A percentile compares a stretch with the other conserved stretches of the same genome.
Conservation (phyloP, 2,888 invertebrate genomes). For the Polyommatus icarus region DNA sequence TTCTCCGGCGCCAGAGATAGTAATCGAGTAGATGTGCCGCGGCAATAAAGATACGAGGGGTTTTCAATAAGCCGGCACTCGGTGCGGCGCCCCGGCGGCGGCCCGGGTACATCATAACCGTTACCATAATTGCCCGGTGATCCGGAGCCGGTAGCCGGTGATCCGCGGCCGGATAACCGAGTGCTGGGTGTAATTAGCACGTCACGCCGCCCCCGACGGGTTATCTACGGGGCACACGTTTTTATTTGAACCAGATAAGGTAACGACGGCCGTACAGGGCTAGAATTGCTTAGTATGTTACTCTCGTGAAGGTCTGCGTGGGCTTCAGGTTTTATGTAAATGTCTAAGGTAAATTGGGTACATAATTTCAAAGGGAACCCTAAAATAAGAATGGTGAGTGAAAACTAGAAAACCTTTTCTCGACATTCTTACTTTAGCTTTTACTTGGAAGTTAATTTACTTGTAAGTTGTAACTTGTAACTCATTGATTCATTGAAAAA, state of each 20-base stretch:
- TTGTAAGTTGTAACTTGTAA: too few relatives aligned
- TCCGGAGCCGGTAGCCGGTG: slow-evolving; percentile 19
- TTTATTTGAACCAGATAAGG: slow-evolving; percentile 16
- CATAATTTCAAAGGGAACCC: background rate
- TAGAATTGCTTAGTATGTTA: background rate
- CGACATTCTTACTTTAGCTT: too few relatives aligned
- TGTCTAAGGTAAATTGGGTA: background rate
- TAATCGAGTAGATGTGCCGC: background rate
- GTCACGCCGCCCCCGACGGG: slow-evolving; percentile 28
- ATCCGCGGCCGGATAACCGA: slow-evolving; percentile 37
- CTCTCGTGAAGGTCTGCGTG: background rate
- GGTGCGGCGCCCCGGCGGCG: background rate
- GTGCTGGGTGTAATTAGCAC: slow-evolving; percentile 40
- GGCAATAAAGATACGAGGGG: background rate
- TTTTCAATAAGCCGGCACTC: slow-evolving; percentile 3
- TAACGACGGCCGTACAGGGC: background rate
- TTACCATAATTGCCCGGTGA: slow-evolving; percentile 37
- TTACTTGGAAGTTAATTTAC: too few relatives aligned
- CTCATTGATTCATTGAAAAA: too few relatives aligned
- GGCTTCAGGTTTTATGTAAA: background rate
- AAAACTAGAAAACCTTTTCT: background rate
- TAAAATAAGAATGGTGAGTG: background rate
- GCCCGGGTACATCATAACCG: slow-evolving; percentile 36
- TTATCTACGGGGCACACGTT: slow-evolving; percentile 9
- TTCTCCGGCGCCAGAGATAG: background rate